A percentile compares a stretch with the other conserved stretches of the same genome.
Conservation (phyloP, 2,888 invertebrate species). For the Eupeodes latifasciatus region DNA sequence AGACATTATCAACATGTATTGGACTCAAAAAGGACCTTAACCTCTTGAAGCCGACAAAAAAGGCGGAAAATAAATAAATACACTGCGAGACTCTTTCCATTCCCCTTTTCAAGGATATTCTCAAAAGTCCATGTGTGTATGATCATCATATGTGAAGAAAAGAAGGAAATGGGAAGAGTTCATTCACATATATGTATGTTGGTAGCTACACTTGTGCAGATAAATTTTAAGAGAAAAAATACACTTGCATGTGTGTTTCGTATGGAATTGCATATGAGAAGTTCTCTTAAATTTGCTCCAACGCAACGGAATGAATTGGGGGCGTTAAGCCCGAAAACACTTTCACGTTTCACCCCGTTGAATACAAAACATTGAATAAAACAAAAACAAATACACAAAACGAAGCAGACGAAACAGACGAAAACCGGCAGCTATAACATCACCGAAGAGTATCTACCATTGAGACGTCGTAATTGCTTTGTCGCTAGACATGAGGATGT, state of each 20-base stretch:
- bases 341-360: constrained; percentile 53
- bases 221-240: constrained; percentile 54
- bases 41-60: constrained; percentile 58
- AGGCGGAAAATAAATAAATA: constrained; percentile 56
- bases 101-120: constrained; percentile 69
- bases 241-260: constrained; percentile 59
- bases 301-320: constrained; percentile 29
- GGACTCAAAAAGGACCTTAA: constrained; percentile 71
- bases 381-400: constrained; percentile 49
- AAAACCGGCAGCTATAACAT: constrained; percentile 71
- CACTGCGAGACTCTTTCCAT: constrained; percentile 38
- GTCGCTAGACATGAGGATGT: constrained; percentile 70
- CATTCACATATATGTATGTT: constrained; percentile 34
- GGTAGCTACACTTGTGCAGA: background rate
- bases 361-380: constrained; percentile 25
- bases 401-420: constrained; percentile 66
- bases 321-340: constrained; percentile 67
- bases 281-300: constrained; percentile 23
- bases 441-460: constrained; percentile 77
- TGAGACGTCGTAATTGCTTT: constrained; percentile 80
- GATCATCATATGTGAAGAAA: constrained; percentile 59
- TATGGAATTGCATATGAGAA: constrained; percentile 42
- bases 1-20: constrained; percentile 42
- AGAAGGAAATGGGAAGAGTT: constrained; percentile 58
- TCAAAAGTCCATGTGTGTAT: constrained; percentile 14